Evolutionary conservation across 2,113 vertebrate genomes (phyloP).

Genomic region (Bubo blakistoni): DNA sequence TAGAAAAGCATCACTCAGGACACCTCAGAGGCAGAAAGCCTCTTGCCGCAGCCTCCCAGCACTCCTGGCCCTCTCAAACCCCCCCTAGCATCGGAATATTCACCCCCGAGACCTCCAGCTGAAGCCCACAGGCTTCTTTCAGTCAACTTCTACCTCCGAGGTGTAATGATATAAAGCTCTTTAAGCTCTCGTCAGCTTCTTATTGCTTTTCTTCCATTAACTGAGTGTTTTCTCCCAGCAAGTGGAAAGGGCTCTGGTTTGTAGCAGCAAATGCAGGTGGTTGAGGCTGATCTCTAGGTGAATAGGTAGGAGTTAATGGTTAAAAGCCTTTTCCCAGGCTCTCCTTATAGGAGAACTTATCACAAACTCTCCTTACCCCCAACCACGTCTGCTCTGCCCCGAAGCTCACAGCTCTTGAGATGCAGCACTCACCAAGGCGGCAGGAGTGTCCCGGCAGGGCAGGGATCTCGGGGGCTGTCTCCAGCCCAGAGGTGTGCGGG

Average conservation of each 20-base stretch:
- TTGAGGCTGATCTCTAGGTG: neutral
- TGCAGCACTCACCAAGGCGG: neutral
- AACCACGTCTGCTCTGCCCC: rapidly evolving
- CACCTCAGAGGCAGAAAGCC: neutral
- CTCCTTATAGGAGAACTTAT: neutral
- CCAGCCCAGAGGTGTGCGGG: neutral
- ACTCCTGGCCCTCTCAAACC: neutral
- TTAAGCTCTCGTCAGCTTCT: neutral
- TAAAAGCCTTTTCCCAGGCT: neutral
- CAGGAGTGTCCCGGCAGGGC: neutral
- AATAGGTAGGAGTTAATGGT: neutral
- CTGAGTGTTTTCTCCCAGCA: neutral
- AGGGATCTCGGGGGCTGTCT: neutral
- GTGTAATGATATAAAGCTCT: neutral
- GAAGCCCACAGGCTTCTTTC: neutral
- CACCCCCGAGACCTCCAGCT: neutral
- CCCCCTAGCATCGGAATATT: neutral
- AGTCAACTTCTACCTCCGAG: neutral
- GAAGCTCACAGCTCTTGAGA: neutral
- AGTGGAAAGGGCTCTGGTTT: neutral
- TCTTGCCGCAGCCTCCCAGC: neutral
- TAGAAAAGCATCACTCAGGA: neutral
- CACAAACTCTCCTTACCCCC: neutral
- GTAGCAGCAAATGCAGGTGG: neutral
- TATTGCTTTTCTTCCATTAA: neutral